phyloP scores from a whole-genome alignment of 2,888 invertebrate species.

The Agrotis segetum region DNA sequence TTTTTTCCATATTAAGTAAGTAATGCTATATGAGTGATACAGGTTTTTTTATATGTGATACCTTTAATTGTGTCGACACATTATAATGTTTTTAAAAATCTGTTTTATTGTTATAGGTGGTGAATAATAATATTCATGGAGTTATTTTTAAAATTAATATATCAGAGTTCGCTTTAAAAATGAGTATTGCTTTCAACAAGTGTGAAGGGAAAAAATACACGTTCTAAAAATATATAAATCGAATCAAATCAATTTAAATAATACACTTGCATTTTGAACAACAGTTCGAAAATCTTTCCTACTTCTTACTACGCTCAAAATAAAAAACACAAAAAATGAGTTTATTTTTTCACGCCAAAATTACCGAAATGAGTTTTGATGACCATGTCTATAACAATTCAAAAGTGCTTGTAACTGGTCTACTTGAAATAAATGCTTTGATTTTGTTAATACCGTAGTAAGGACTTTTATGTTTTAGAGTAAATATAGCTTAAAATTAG shows the following conservation, averaged over 20 bases:
- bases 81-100: background rate
- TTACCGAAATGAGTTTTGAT: background rate
- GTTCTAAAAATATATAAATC: background rate
- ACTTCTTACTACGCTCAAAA: background rate
- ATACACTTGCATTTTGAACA: slow-evolving; percentile 13
- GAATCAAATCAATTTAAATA: slow-evolving; percentile 32
- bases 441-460: background rate
- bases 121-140: background rate
- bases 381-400: no score
- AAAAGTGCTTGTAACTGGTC: no score
- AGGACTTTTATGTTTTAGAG: background rate
- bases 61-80: background rate
- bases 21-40: slow-evolving; percentile 8
- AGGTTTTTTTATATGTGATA: slow-evolving; percentile 29
- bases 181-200: background rate
- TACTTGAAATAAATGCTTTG: no score
- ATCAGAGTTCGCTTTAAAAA: background rate
- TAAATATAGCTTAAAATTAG: background rate
- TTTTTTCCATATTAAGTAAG: slow-evolving; percentile 14
- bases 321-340: no score
- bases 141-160: slow-evolving; percentile 15
- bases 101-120: background rate
- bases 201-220: no score
- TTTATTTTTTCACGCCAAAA: background rate
- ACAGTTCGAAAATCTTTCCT: slow-evolving; percentile 25